Evolutionary conservation across 2,113 vertebrate species (phyloP).

Genomic region (Arizona elegans): DNA sequence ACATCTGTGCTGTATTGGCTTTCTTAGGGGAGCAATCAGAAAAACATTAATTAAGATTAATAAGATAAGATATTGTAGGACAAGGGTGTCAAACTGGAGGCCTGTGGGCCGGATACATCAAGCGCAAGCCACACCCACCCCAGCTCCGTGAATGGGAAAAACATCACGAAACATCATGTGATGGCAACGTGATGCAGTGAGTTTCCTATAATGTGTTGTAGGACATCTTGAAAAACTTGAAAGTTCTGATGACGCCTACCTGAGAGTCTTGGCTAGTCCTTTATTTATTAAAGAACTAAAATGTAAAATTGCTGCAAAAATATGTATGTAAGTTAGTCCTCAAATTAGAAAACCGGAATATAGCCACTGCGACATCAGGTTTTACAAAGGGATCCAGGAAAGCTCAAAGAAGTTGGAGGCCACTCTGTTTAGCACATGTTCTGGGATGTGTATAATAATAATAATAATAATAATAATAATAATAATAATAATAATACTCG

Average conservation of each 20-base stretch:
- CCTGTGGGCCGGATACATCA: too few relatives aligned
- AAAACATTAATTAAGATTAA: not conserved
- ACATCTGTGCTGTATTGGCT: not conserved
- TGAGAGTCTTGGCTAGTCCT: not conserved
- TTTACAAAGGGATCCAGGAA: not conserved
- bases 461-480: too few relatives aligned
- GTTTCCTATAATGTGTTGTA: not conserved
- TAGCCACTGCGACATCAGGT: not conserved
- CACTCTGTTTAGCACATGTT: not conserved
- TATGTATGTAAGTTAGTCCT: not conserved
- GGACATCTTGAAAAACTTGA: not conserved
- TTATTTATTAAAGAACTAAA: not conserved
- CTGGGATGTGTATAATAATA: not conserved
- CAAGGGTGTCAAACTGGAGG: too few relatives aligned
- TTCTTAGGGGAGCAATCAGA: not conserved
- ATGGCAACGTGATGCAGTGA: fast-evolving
- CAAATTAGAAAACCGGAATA: not conserved
- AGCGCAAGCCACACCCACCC: too few relatives aligned
- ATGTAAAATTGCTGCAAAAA: not conserved
- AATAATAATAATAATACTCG: too few relatives aligned
- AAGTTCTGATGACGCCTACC: not conserved
- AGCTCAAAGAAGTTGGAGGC: not conserved
- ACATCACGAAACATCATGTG: too few relatives aligned
- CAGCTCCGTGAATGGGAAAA: too few relatives aligned
- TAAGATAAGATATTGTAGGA: not conserved